phyloP scores from a whole-genome alignment of 2,113 vertebrate species.

The Capra hircus region DNA sequence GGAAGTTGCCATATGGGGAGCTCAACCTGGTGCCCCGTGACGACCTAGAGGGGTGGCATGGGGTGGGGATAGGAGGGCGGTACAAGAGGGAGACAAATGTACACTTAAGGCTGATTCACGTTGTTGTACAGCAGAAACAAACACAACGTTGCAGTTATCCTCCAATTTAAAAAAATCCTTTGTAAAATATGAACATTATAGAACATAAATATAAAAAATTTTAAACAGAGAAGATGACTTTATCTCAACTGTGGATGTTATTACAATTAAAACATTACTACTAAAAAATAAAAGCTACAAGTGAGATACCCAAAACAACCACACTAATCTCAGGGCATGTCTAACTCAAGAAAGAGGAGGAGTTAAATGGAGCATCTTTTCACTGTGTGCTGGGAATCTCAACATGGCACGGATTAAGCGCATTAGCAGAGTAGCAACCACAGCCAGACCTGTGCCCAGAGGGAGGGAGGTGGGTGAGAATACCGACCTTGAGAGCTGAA shows the following conservation, averaged over 20 bases:
- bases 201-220: neutral
- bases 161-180: neutral
- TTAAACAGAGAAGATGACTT: neutral
- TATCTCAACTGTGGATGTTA: neutral
- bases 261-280: neutral
- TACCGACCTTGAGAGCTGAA: neutral
- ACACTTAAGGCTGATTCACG: neutral
- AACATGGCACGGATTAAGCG: rapidly evolving
- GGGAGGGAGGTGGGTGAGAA: too few relatives aligned
- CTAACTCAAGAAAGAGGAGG: neutral
- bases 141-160: neutral
- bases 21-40: neutral
- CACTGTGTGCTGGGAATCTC: neutral
- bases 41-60: neutral
- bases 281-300: neutral
- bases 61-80: neutral
- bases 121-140: neutral
- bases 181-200: neutral
- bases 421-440: rapidly evolving
- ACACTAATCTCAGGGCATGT: neutral
- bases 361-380: rapidly evolving
- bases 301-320: neutral
- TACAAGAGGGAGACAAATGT: neutral
- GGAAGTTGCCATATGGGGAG: neutral
- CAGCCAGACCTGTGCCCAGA: neutral